phyloP scores from a whole-genome alignment of 2,797 vertebrate genomes.

The Oophaga sylvatica region DNA sequence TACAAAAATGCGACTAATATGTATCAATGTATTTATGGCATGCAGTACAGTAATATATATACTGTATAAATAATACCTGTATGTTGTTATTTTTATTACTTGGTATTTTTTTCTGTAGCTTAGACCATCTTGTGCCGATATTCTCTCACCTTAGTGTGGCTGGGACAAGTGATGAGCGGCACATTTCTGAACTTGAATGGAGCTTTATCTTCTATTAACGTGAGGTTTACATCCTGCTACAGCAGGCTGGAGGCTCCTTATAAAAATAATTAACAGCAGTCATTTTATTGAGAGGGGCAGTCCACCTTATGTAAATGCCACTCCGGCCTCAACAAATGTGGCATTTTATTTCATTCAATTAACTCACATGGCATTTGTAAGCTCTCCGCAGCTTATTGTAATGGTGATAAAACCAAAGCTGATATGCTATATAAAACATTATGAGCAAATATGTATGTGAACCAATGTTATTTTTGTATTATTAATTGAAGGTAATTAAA shows the following conservation, averaged over 20 bases:
- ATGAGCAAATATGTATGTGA: slow-evolving; percentile 12
- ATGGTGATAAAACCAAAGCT: slow-evolving; percentile 21
- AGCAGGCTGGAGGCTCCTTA: slow-evolving; percentile 20
- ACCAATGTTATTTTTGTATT: slow-evolving; percentile 23
- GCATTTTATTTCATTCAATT: slow-evolving; percentile 43
- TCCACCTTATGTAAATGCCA: slow-evolving; percentile 33
- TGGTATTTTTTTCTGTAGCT: background rate
- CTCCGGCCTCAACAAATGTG: slow-evolving; percentile 25
- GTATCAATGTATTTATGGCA: too few species aligned
- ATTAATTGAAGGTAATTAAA: slow-evolving; percentile 19
- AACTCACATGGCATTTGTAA: slow-evolving; percentile 22
- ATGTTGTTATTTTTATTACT: background rate
- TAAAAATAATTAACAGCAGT: slow-evolving; percentile 32
- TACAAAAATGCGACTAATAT: too few species aligned
- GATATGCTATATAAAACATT: slow-evolving; percentile 24
- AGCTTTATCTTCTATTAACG: slow-evolving; percentile 6
- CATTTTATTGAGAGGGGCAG: slow-evolving; percentile 28
- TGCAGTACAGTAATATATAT: too few species aligned
- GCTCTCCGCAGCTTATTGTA: slow-evolving; percentile 9
- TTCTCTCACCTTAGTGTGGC: background rate
- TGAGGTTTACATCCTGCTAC: slow-evolving; percentile 8
- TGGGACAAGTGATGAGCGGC: background rate
- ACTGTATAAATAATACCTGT: too few species aligned
- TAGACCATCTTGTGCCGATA: background rate
- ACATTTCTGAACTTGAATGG: background rate